phyloP scores from a whole-genome alignment of 23 tunicate genomes.

The Halocynthia roretzi region DNA sequence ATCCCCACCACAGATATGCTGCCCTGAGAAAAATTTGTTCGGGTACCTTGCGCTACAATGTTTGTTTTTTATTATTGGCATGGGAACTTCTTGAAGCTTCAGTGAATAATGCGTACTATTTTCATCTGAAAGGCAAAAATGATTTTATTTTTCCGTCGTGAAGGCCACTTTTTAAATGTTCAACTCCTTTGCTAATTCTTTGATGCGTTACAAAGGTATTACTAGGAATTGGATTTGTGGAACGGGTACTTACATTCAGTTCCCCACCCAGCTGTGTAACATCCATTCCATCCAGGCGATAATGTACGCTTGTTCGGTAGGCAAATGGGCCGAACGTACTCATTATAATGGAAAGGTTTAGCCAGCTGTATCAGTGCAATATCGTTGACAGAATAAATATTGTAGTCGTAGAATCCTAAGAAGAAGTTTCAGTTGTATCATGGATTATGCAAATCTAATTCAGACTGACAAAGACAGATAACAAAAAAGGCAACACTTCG shows the following conservation, averaged over 20 bases:
- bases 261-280: slow-evolving; percentile 91
- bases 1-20: slow-evolving; percentile 89
- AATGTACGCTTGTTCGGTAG: slow-evolving; percentile 35
- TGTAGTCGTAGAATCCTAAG: slow-evolving; percentile 25
- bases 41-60: slow-evolving; percentile 31
- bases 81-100: slow-evolving; percentile 48
- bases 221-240: background rate
- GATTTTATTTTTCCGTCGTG: background rate
- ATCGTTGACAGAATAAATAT: slow-evolving; percentile 36
- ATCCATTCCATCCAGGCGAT: slow-evolving; percentile 37
- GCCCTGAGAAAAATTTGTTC: slow-evolving; percentile 3
- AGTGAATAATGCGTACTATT: slow-evolving; percentile 30
- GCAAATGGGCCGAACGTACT: slow-evolving; percentile 71
- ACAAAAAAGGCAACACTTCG: no score
- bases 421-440: background rate
- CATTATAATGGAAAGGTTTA: slow-evolving; percentile 29
- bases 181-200: background rate
- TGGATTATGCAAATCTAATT: no score
- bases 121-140: slow-evolving; percentile 25
- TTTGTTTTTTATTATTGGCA: slow-evolving; percentile 42
- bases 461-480: no score
- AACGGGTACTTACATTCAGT: slow-evolving; percentile 25
- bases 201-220: background rate
- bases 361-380: slow-evolving; percentile 62
- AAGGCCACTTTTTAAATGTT: background rate